Percentiles rank a stretch among this genome's conserved stretches.
Evolutionary conservation across 2,888 invertebrate genomes (phyloP).

Genomic region (Melinaea menophilus): DNA sequence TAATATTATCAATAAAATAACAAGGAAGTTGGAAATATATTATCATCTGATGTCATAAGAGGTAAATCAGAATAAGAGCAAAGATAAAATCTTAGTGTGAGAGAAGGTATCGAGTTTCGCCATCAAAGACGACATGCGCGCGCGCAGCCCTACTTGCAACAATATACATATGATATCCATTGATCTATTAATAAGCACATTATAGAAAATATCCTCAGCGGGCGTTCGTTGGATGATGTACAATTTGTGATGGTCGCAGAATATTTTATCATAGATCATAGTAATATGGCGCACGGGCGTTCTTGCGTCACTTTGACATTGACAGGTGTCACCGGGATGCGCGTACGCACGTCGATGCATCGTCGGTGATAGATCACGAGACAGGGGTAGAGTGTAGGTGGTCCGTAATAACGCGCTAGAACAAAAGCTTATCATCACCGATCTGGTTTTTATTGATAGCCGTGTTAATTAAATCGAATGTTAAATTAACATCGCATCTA

Average conservation of each 20-base stretch:
- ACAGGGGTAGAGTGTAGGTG: constrained; percentile 65
- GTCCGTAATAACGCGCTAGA: constrained; percentile 52
- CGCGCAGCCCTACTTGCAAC: constrained; percentile 26
- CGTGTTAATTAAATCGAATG: constrained; percentile 34
- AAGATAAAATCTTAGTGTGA: constrained; percentile 36
- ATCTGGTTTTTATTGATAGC: constrained; percentile 40
- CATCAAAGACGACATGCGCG: constrained; percentile 38
- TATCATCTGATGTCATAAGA: constrained; percentile 18
- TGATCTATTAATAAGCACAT: constrained; percentile 5
- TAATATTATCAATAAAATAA: not conserved
- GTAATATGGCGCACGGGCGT: constrained; percentile 57
- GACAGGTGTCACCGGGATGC: constrained; percentile 72
- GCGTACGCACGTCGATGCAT: constrained; percentile 56
- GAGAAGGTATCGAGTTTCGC: constrained; percentile 66
- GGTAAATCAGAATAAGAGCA: constrained; percentile 27
- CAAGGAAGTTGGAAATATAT: constrained; percentile 19
- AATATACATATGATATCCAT: constrained; percentile 6
- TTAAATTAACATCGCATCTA: constrained; percentile 26
- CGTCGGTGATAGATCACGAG: constrained; percentile 66
- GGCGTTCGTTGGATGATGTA: too few relatives aligned
- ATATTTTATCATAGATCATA: constrained; percentile 18
- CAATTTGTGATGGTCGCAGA: too few relatives aligned
- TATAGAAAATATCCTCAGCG: not conserved
- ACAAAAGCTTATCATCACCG: constrained; percentile 57
- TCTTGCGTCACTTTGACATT: constrained; percentile 64